Evolutionary conservation across 2,113 vertebrate genomes (phyloP).

Genomic region (Eubucco bourcierii): DNA sequence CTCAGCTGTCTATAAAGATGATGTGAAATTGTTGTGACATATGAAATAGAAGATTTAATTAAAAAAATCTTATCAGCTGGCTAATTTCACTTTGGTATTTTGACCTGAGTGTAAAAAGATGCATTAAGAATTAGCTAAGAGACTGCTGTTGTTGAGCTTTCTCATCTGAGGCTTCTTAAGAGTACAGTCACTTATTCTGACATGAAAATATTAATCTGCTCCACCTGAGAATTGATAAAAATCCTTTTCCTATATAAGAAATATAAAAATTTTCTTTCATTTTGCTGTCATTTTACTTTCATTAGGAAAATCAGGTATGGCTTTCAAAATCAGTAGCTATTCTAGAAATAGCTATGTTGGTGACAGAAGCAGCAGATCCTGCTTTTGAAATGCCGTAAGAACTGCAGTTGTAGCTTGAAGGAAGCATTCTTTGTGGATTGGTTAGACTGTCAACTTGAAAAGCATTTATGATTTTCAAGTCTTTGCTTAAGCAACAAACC

Average conservation of each 20-base stretch:
- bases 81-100: background rate
- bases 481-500: background rate
- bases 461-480: background rate
- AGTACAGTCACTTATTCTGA: background rate
- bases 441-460: background rate
- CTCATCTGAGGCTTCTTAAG: background rate
- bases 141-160: background rate
- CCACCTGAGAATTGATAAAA: background rate
- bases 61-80: background rate
- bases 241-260: background rate
- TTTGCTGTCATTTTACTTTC: background rate
- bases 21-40: background rate
- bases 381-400: background rate
- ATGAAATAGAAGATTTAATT: constrained; percentile 2
- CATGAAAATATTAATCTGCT: background rate
- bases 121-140: background rate
- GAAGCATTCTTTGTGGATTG: background rate
- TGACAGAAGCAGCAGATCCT: background rate
- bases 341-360: background rate
- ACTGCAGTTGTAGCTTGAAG: background rate
- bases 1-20: background rate
- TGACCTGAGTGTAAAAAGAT: background rate
- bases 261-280: background rate
- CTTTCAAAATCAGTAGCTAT: background rate
- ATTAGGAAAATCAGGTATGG: background rate